These are phyloP conservation scores for Triops longicaudatus DNA, from an alignment of 1,140 invertebrate species.

Conservation along the genomic window DNA sequence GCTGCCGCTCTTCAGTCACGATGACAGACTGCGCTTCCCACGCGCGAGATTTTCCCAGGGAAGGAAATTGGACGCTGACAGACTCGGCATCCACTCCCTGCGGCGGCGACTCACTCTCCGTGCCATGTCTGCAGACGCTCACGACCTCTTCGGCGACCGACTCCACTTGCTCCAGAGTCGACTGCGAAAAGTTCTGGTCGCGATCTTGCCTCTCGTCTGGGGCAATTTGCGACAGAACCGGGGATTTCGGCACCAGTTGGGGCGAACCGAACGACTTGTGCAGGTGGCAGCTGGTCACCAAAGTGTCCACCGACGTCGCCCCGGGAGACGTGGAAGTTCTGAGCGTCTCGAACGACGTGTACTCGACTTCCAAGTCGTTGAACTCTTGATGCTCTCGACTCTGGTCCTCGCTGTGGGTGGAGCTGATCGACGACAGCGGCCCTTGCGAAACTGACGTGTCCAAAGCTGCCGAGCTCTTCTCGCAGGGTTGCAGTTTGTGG, in stretches of 20 bases:
- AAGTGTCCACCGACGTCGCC: background rate
- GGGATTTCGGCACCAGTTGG: background rate
- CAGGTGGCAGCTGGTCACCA: background rate
- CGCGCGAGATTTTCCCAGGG: background rate
- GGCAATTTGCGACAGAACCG: background rate
- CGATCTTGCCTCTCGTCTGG: background rate
- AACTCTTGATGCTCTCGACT: background rate
- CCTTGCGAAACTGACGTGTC: background rate
- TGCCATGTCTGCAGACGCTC: background rate
- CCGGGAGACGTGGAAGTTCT: background rate
- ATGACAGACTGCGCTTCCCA: background rate
- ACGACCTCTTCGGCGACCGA: background rate
- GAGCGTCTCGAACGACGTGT: background rate
- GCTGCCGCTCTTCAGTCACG: background rate
- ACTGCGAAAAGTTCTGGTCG: background rate
- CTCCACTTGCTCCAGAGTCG: background rate
- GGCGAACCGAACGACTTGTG: background rate
- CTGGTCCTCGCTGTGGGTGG: background rate
- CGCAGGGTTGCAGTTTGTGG: background rate
- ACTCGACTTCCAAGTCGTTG: background rate
- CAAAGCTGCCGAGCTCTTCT: background rate
- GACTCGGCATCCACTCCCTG: background rate
- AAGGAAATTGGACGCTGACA: background rate
- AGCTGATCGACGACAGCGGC: background rate
- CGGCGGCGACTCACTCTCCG: background rate